Base-by-base conservation (phyloP, 2,888 invertebrate genomes). In the Smittia sp. region DNA sequence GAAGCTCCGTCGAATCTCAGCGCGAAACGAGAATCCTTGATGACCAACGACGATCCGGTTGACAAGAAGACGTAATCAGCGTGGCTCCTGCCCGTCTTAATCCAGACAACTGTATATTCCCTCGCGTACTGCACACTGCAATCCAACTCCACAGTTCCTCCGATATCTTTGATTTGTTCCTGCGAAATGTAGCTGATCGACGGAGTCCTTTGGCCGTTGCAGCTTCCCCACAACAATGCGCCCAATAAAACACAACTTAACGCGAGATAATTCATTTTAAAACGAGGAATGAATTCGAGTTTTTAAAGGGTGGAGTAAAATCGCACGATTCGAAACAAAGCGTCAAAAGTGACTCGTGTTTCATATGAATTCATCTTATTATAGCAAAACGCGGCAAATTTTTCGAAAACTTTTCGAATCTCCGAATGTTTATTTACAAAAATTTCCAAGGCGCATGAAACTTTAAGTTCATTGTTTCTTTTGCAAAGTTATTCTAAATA, bases 171-270 rank as follows among this genome's bases (percentile, higher is more conserved):
- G 67, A 96, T 93, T 84, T 95, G 94, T 79, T 94, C 93, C 79
- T 94, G 94, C 0, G 94, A 92, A 76, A 96, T 94, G 79, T 93
- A 93, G 0, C 95, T 94, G 78, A 94, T 94, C 0, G 93, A 93
- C 0, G 94, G 94, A 0, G 93, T 92, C 76, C 94, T 84, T 80
- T 94, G 93, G 32, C 85, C 85, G 52, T 78, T 76, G 6, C 75
- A 74, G 13, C 25, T 2, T 20, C 54, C 22, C 1, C 74, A 46
- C 13, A 74, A 32, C 39, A 76, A 58, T 18, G 22, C 68, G 58
- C 27, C 20, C 1, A 72, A n/a, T 1, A 69, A 69, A 25, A 20
- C 27, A 18, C 52, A 52, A 27, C 11, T 27, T n/a, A 69, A 9
- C 13, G 25, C 9, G n/a, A 69, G 25, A 52, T 24, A 27, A 54